Base-by-base conservation (phyloP, 2,888 invertebrate genomes). In the Machimus rusticus region DNA sequence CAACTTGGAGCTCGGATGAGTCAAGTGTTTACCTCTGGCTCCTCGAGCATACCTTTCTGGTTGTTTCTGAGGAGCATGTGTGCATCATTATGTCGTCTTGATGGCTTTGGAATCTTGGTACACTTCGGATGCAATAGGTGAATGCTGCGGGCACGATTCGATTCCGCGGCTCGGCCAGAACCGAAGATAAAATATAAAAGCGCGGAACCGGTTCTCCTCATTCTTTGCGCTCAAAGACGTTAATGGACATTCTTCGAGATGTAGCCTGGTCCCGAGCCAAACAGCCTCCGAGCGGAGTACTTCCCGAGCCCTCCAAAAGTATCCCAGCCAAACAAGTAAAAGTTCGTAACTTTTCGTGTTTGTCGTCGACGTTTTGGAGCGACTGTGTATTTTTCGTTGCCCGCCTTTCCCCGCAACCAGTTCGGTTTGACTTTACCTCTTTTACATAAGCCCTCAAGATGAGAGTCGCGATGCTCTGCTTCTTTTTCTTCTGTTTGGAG, bases 221-320 rank as follows among this genome's bases (percentile, higher is more conserved):
- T 85, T 85, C 74, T 85, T 74, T 74, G 46, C 85, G 19, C 14
- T 37, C 57, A 74, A 51, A 51, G 51, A 85, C 85, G 43, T 85
- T 85, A 85, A 85, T 85, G 85, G 85, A 85, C 85, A 85, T 85
- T 85, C 85, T 85, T 85, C 46, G 34, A 85, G 74, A 85, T 85
- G 85, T 74, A 23, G 66, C 66, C 9, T 9, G 66, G 31, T 74
- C 43, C 85, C 46, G 46, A 85, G 43, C 43, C 43, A 74, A 74
- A 74, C 84, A 84, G 74, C 23, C 66, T 84, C 74, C 74, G 66
- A 23, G 43, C 74, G 55, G 74, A 85, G 85, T 85, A 85, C 74
- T 43, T 74, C 46, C 31, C 37, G 74, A 74, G 46, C 85, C 74
- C 74, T 19, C 23, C 39, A 43, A 85, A 46, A 46, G 46, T 74